phyloP scores from a whole-genome alignment of 2,113 vertebrate species.

The Mugil cephalus region DNA sequence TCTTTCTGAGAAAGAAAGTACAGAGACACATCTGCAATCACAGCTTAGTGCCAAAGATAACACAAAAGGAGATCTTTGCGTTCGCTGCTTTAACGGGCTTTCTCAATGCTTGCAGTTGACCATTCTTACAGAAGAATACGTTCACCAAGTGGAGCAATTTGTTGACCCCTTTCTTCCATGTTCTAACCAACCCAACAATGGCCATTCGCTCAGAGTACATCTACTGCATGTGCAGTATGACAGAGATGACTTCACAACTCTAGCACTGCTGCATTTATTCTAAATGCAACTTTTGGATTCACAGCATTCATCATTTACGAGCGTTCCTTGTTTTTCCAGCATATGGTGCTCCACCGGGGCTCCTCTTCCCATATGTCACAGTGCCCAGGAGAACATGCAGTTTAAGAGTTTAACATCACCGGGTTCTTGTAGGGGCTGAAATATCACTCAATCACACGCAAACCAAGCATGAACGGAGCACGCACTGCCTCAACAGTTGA shows the following conservation, averaged over 20 bases:
- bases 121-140: too few relatives aligned
- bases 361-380: constrained; percentile 45
- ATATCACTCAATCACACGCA: constrained; percentile 23
- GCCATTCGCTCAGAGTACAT: constrained; percentile 3
- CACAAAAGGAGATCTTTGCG: too few relatives aligned
- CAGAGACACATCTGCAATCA: too few relatives aligned
- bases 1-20: too few relatives aligned
- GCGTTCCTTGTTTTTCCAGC: constrained; percentile 51
- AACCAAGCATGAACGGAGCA: background rate
- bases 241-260: background rate
- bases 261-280: background rate
- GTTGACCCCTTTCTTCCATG: background rate
- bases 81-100: too few relatives aligned
- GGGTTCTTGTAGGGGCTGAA: constrained; percentile 33
- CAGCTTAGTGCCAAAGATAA: too few relatives aligned
- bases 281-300: constrained; percentile 43
- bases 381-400: constrained; percentile 33
- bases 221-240: constrained; percentile 2
- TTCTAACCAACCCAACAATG: background rate
- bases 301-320: constrained; percentile 63
- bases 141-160: background rate
- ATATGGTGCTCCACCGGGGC: constrained; percentile 58
- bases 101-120: too few relatives aligned
- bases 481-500: background rate
- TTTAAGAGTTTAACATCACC: constrained; percentile 45